Conservation (phyloP, 2,888 invertebrate species). For the Asteroscopus sphinx region DNA sequence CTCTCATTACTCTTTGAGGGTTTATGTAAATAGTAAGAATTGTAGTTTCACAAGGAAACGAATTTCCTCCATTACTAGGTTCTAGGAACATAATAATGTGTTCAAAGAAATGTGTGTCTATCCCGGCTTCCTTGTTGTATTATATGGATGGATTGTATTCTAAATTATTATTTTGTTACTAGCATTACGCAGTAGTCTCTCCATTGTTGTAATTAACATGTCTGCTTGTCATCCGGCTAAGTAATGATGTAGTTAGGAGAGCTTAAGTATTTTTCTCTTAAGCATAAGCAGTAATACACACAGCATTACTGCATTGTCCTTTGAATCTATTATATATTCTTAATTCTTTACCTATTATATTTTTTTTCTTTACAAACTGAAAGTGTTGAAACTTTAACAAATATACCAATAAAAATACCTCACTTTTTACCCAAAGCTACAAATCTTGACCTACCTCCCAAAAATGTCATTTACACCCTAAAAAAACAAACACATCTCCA, state of each 20-base stretch:
- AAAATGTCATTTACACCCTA: slow-evolving; percentile 20
- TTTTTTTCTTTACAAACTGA: too few relatives aligned
- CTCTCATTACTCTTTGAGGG: slow-evolving; percentile 8
- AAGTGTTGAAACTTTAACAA: too few relatives aligned
- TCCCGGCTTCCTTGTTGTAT: slow-evolving; percentile 64
- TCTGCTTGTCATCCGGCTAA: slow-evolving; percentile 23
- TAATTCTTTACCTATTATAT: too few relatives aligned
- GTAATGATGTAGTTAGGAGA: neutral
- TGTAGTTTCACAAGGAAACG: slow-evolving; percentile 68
- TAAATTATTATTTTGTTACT: slow-evolving; percentile 33
- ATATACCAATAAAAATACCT: neutral
- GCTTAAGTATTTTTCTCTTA: neutral
- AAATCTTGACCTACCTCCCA: slow-evolving; percentile 18
- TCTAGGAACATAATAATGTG: slow-evolving; percentile 71
- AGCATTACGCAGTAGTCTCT: neutral
- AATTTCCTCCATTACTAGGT: slow-evolving; percentile 70
- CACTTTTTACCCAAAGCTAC: neutral
- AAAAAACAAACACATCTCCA: slow-evolving; percentile 30
- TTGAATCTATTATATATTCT: too few relatives aligned
- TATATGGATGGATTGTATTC: slow-evolving; percentile 42
- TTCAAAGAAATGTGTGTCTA: slow-evolving; percentile 60
- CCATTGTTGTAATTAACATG: slow-evolving; percentile 3
- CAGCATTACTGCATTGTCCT: too few relatives aligned
- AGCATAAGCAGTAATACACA: too few relatives aligned
- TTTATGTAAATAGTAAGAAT: slow-evolving; percentile 54